These are phyloP conservation scores for Papilio demoleus DNA, from an alignment of 2,888 invertebrate species.

Conservation along the genomic window DNA sequence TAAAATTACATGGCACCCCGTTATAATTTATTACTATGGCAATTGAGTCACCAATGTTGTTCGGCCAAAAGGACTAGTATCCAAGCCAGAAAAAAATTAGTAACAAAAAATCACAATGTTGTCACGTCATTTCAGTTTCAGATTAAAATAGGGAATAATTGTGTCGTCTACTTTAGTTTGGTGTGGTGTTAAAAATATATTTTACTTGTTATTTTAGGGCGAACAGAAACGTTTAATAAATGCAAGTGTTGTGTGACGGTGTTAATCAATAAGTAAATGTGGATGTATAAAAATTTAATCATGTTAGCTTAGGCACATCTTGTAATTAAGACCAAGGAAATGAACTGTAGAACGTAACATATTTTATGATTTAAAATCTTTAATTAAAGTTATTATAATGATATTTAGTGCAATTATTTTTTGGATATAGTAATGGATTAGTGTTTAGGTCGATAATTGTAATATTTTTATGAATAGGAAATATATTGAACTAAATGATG, in stretches of 20 bases:
- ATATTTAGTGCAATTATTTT: conserved; percentile 6
- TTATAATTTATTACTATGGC: no score
- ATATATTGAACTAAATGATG: conserved; percentile 1
- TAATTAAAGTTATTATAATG: not conserved
- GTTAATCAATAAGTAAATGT: not conserved
- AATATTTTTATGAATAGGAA: conserved; percentile 11
- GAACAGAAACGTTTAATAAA: not conserved
- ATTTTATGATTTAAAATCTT: conserved; percentile 41
- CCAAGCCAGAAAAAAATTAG: no score
- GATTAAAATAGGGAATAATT: conserved; percentile 9
- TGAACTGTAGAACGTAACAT: conserved; percentile 44
- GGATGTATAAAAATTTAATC: not conserved
- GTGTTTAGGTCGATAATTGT: conserved; percentile 12
- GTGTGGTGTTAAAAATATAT: not conserved
- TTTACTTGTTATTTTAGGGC: not conserved
- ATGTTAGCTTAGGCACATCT: not conserved
- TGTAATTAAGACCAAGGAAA: conserved; percentile 34
- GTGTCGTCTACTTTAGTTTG: not conserved
- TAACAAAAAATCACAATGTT: no score
- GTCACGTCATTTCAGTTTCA: conserved; percentile 21
- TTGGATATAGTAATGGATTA: not conserved
- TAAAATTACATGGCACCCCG: no score
- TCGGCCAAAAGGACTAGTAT: no score
- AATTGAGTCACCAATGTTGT: no score
- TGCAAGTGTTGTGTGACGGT: not conserved